Evolutionary conservation across 2,888 invertebrate genomes (phyloP).

Genomic region (Anorthoa munda): DNA sequence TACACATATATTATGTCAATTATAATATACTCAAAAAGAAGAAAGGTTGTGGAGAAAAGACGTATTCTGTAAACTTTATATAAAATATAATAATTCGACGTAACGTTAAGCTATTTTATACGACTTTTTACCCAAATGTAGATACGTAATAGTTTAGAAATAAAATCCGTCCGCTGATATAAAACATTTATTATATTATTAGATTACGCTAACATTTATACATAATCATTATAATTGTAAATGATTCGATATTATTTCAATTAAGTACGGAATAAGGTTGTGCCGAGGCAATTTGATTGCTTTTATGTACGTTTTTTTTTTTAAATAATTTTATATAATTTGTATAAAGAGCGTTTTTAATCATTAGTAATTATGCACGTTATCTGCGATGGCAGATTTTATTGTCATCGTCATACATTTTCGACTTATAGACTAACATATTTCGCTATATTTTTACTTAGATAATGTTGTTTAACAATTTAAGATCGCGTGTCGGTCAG

Average conservation of each 20-base stretch:
- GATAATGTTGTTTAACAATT: conserved; percentile 33
- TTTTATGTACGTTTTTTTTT: conserved; percentile 71
- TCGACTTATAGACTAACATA: conserved; percentile 48
- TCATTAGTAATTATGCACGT: conserved; percentile 38
- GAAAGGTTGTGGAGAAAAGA: conserved; percentile 47
- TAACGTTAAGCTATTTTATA: conserved; percentile 62
- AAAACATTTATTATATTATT: conserved; percentile 69
- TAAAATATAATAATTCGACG: conserved; percentile 23
- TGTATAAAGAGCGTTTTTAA: conserved; percentile 66
- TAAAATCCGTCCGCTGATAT: conserved; percentile 77
- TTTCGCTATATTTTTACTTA: conserved; percentile 28
- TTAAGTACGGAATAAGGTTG: conserved; percentile 81
- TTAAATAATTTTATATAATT: conserved; percentile 53
- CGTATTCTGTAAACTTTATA: conserved; percentile 53
- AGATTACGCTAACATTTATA: conserved; percentile 74
- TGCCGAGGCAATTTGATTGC: conserved; percentile 87
- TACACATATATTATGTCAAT: conserved; percentile 42
- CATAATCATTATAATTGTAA: conserved; percentile 70
- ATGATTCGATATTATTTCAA: conserved; percentile 61
- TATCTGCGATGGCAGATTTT: conserved; percentile 47
- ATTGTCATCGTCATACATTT: conserved; percentile 45
- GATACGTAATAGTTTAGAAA: conserved; percentile 77
- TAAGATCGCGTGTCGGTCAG: conserved; percentile 22
- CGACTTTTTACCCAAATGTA: conserved; percentile 85
- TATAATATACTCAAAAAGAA: conserved; percentile 49